These are phyloP conservation scores for Tiphia femorata DNA, from an alignment of 2,888 invertebrate species.

Conservation along the genomic window DNA sequence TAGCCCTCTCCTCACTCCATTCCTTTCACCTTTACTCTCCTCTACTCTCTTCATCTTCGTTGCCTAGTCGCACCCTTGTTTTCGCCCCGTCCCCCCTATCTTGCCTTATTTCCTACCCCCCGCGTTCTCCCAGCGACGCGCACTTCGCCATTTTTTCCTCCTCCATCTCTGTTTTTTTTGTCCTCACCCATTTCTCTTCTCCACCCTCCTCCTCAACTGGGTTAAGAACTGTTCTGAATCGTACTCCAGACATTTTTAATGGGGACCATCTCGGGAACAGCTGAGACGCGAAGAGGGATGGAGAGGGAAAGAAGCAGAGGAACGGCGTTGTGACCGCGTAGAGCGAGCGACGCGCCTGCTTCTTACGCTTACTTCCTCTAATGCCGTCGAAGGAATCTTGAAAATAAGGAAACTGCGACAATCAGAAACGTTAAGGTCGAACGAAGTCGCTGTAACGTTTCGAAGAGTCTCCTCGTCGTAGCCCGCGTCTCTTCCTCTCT, in stretches of 20 bases:
- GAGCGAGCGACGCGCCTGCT: no score
- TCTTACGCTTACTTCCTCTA: no score
- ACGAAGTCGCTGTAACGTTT: neutral
- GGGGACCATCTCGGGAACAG: conserved; percentile 27
- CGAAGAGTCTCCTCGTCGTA: neutral
- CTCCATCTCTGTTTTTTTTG: neutral
- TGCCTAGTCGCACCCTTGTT: neutral
- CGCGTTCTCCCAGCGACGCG: no score
- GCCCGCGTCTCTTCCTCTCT: neutral
- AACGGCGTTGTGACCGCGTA: conserved; percentile 21
- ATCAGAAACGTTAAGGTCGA: neutral
- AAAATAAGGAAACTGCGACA: no score
- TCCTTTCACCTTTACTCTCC: no score
- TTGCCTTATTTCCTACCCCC: no score
- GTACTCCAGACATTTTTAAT: conserved; percentile 51
- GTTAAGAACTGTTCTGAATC: conserved; percentile 47
- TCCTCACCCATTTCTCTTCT: neutral
- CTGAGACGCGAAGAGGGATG: no score
- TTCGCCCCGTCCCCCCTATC: neutral
- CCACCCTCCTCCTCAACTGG: conserved; percentile 32
- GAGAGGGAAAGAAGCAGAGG: no score
- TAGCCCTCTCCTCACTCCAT: no score
- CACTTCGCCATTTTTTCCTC: no score
- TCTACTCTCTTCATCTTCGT: neutral
- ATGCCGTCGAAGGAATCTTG: no score